Base-by-base conservation (phyloP, 2,113 vertebrate species). In the Psophia crepitans region DNA sequence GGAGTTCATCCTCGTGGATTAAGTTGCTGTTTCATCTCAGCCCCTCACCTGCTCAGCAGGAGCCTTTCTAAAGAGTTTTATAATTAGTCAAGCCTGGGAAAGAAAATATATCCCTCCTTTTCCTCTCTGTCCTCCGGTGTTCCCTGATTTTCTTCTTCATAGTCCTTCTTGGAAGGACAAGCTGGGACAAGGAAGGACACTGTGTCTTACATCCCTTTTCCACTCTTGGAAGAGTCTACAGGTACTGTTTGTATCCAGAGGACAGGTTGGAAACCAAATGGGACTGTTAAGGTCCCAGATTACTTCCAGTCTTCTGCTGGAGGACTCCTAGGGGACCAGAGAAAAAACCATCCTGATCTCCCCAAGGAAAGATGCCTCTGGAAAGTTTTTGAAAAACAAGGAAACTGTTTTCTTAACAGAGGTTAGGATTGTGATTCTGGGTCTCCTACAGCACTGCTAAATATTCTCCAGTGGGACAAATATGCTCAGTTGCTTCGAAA, bases 1-100 rank as follows among this genome's bases (percentile, higher is more conserved):
- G 70, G 66, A 80, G 79, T 84, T 95, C 79, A 48, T 89, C 94
- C 92, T 80, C 3, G 0, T 53, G 87, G 96, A 96, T 95, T 97
- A 92, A 95, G 89, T 9, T 70, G 66, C 58, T 94, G 79, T n/a
- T 92, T 96, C 91, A 65, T 90, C 78, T 88, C 77, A 46, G 51
- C 57, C 51, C 35, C 53, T 96, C 92, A 88, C 90, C 94, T 97
- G 90, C 64, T 66, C 83, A 39, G 73, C 16, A 51, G 81, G 61
- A 96, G 61, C 15, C 21, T 89, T 88, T 75, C 43, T 41, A 53
- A 82, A 77, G 80, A 44, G 64, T 65, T 95, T 84, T 66, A 12
- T 56, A 84, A 80, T 96, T 96, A 91, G 54, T 39, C 30, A 91
- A 74, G 35, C 20, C 35, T 37, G 27, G 7, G 33, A 76, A 64